A percentile compares a stretch with the other conserved stretches of the same genome.
Evolutionary conservation across 2,113 vertebrate species (phyloP).

Genomic region (Sula dactylatra): DNA sequence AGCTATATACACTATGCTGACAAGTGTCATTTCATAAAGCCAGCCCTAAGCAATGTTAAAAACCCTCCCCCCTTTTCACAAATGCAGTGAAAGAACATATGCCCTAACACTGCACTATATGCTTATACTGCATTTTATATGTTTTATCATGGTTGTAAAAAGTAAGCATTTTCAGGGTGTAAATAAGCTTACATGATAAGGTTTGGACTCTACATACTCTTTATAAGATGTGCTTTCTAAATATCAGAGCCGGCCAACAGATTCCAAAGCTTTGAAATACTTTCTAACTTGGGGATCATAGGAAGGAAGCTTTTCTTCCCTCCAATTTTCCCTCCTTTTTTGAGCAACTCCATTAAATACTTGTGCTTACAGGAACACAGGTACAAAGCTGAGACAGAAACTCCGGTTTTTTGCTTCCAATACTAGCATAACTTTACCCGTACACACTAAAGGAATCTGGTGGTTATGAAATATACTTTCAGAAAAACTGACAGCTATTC

Average conservation of each 20-base stretch:
- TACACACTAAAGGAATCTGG: background rate
- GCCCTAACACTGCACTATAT: background rate
- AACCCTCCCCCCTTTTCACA: background rate
- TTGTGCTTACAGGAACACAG: background rate
- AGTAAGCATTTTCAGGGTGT: background rate
- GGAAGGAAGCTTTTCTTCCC: background rate
- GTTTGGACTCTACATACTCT: background rate
- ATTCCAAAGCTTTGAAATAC: background rate
- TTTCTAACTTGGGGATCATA: background rate
- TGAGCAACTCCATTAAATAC: background rate
- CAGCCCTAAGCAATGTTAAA: background rate
- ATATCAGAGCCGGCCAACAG: background rate
- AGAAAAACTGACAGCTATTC: background rate
- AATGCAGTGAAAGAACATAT: background rate
- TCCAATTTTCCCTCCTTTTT: background rate
- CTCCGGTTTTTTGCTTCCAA: background rate
- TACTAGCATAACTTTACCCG: background rate
- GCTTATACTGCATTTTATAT: background rate
- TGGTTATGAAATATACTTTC: background rate
- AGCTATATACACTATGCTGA: background rate
- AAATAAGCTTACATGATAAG: background rate
- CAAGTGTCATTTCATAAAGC: background rate
- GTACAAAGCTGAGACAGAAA: background rate
- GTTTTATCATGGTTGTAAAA: background rate
- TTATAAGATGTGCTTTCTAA: background rate